Percentiles rank a stretch among this genome's conserved stretches.
Conservation (phyloP, 2,888 invertebrate genomes). For the Flexamia atlantica region DNA sequence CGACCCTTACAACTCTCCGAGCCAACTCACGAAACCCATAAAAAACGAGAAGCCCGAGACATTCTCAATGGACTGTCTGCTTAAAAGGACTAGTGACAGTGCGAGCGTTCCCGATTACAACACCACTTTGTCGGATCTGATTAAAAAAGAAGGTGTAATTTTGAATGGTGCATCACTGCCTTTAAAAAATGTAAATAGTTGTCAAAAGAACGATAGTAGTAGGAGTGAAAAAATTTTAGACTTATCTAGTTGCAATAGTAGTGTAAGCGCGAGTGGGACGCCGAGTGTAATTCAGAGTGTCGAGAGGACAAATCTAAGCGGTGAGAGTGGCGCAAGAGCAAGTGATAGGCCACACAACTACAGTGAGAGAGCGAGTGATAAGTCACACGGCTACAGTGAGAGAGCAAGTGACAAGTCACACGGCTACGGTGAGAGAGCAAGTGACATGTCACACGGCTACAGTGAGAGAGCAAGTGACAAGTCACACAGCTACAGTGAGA, state of each 20-base stretch:
- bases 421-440: slow-evolving; percentile 36
- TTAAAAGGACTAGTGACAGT: slow-evolving; percentile 40
- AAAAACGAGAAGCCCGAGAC: slow-evolving; percentile 40
- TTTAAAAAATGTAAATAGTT: slow-evolving; percentile 53
- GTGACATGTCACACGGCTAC: no score
- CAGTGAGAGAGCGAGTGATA: not conserved
- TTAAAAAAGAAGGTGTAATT: slow-evolving; percentile 55
- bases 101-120: not conserved
- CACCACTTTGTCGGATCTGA: slow-evolving; percentile 33
- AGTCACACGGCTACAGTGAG: not conserved
- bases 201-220: slow-evolving; percentile 30
- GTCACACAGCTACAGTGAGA: not conserved
- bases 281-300: slow-evolving; percentile 54
- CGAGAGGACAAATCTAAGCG: slow-evolving; percentile 35
- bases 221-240: slow-evolving; percentile 60
- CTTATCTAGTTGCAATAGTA: slow-evolving; percentile 56
- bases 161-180: slow-evolving; percentile 59
- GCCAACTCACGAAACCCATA: slow-evolving; percentile 16
- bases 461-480: not conserved
- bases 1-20: slow-evolving; percentile 35
- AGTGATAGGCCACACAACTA: not conserved
- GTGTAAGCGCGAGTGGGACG: slow-evolving; percentile 6
- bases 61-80: slow-evolving; percentile 46
- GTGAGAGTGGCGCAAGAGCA: slow-evolving; percentile 33
- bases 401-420: not conserved